Evolutionary conservation across 1,140 invertebrate genomes (phyloP), one percentile per base, ranked within the genome.

Genomic region (Scaptomyza pallida): DNA sequence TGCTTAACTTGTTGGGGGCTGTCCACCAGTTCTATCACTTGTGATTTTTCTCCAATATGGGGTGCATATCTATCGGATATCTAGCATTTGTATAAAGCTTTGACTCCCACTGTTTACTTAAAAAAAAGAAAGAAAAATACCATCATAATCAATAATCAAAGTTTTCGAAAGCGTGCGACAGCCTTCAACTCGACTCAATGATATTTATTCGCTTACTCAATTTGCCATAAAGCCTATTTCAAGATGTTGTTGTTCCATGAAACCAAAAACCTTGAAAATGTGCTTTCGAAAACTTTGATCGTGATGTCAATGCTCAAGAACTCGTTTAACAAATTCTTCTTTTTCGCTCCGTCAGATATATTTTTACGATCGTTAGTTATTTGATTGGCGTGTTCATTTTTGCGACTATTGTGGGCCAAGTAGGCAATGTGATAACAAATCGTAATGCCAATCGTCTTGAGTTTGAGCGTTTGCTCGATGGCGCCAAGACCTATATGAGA

Each of bases 301-400:
- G n/a, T n/a, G n/a, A 4, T 21, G 19, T 21, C 1, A 17, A 16
- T 5, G 40, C 19, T 23, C 26, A 5, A 2, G 1, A n/a, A 12
- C 33, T 48, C 3, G 2, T 17, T 16, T 3, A 15, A 3, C n/a
- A 13, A 9, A 37, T 15, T 30, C 47, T 4, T 51, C 37, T 54
- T 35, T 16, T 44, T 37, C 10, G 8, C 23, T 26, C 47, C 17
- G 0, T 94, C n/a, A 99, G 98, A 93, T 99, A 98, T 92, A 94
- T 98, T 81, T 99, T 99, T 92, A 98, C 97, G 56, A 99, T 99
- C 90, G 95, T 98, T 73, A 98, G 97, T 92, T 99, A 99, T 92
- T 94, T 99, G 72, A 98, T 99, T 81, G 98, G 98, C 59, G 97
- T 99, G 33, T 99, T 99, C 93, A 98, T 99, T 91, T 99, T 99